A percentile compares a stretch with the other conserved stretches of the same genome.
Evolutionary conservation across 2,888 invertebrate genomes (phyloP).

Genomic region (Empis stercorea): DNA sequence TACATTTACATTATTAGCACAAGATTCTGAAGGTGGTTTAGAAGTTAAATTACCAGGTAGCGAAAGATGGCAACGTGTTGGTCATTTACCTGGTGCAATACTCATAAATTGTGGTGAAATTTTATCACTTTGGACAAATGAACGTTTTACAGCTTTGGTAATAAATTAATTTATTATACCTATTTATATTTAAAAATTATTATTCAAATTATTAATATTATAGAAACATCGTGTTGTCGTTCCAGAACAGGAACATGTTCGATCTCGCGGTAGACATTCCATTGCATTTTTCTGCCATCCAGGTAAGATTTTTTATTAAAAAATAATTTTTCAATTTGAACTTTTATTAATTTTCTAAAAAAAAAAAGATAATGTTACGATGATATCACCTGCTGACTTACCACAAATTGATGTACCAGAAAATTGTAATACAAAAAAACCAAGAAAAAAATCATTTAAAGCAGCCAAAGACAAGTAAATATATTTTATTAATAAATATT

Average conservation of each 20-base stretch:
- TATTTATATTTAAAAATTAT: background rate
- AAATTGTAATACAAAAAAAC: conserved; percentile 26
- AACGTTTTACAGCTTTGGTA: conserved; percentile 55
- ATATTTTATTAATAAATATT: background rate
- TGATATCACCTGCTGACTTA: conserved; percentile 35
- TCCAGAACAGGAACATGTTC: conserved; percentile 48
- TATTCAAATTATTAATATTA: conserved; percentile 9
- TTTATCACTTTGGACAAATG: conserved; percentile 60
- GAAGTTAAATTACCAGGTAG: conserved; percentile 47
- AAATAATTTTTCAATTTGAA: background rate
- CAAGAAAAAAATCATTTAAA: conserved; percentile 35
- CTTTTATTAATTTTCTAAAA: background rate
- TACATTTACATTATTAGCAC: conserved; percentile 58
- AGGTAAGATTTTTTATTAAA: conserved; percentile 33
- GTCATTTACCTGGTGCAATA: conserved; percentile 62
- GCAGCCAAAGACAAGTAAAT: conserved; percentile 35
- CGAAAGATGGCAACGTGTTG: conserved; percentile 59
- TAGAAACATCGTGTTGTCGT: conserved; percentile 61
- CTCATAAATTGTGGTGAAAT: conserved; percentile 64
- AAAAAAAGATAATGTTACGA: conserved; percentile 35
- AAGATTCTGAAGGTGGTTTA: conserved; percentile 64
- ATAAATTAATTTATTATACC: conserved; percentile 5
- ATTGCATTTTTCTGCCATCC: conserved; percentile 68
- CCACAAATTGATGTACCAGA: conserved; percentile 24
- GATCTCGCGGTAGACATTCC: conserved; percentile 56